Percentiles rank a stretch among this genome's conserved stretches.
phyloP scores from a whole-genome alignment of 2,113 vertebrate genomes.

The Gallinago jamesoni region DNA sequence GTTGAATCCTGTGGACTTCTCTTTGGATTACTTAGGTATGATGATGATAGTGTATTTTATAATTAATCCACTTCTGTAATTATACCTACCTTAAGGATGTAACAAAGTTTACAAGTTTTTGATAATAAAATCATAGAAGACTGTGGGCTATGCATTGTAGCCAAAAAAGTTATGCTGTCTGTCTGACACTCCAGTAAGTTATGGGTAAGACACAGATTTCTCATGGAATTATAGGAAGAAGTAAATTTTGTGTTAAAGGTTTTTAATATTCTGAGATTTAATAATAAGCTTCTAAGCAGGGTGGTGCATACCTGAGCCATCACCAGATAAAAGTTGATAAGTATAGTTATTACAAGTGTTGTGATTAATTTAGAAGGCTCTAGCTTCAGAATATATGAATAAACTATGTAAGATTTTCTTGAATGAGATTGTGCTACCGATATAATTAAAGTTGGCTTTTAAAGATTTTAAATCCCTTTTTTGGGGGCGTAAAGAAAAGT shows the following conservation, averaged over 20 bases:
- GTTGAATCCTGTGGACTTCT: slow-evolving; percentile 88
- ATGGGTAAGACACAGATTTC: neutral
- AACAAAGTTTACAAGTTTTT: neutral
- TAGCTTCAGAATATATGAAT: neutral
- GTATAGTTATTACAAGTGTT: neutral
- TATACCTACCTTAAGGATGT: neutral
- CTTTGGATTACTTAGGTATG: slow-evolving; percentile 92
- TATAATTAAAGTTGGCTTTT: slow-evolving; percentile 17
- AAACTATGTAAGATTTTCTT: neutral
- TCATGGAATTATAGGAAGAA: neutral
- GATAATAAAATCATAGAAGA: neutral
- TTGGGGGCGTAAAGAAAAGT: neutral
- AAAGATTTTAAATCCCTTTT: neutral
- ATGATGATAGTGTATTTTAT: neutral
- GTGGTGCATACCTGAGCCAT: neutral
- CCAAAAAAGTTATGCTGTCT: neutral
- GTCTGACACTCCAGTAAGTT: neutral
- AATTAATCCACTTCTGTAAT: neutral
- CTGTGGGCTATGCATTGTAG: neutral
- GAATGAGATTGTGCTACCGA: neutral
- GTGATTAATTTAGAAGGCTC: neutral
- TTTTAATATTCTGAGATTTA: neutral
- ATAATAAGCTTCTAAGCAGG: neutral
- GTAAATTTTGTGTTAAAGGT: neutral
- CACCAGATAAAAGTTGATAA: neutral